These are phyloP conservation scores for Drosophila atroscutellata DNA, from an alignment of 2,888 invertebrate species.

Conservation along the genomic window DNA sequence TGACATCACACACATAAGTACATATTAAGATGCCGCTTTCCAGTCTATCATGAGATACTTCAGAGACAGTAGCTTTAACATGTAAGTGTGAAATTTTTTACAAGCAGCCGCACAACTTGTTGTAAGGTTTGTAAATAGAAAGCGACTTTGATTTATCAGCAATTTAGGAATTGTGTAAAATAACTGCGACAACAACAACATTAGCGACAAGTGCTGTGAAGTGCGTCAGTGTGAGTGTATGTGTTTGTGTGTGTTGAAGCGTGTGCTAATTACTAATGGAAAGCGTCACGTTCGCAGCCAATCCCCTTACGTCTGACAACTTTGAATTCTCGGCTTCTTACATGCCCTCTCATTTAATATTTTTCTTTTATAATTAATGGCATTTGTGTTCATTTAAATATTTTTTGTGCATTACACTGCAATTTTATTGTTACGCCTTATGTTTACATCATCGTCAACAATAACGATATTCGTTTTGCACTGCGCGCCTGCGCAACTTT, in stretches of 20 bases:
- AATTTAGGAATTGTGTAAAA: slow-evolving; percentile 68
- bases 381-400: slow-evolving; percentile 12
- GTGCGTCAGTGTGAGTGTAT: slow-evolving; percentile 7
- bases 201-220: slow-evolving; percentile 27
- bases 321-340: slow-evolving; percentile 28
- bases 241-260: slow-evolving; percentile 27
- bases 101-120: slow-evolving; percentile 26
- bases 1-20: slow-evolving; percentile 41
- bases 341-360: slow-evolving; percentile 26
- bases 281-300: slow-evolving; percentile 56
- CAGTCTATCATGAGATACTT: slow-evolving; percentile 3
- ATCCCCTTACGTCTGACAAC: slow-evolving; percentile 32
- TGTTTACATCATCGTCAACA: slow-evolving; percentile 64
- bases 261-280: slow-evolving; percentile 64
- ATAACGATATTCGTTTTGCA: slow-evolving; percentile 12
- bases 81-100: slow-evolving; percentile 25
- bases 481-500: slow-evolving; percentile 64
- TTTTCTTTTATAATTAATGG: slow-evolving; percentile 16
- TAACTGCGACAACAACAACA: slow-evolving; percentile 31
- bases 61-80: slow-evolving; percentile 5
- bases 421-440: slow-evolving; percentile 51
- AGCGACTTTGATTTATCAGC: slow-evolving; percentile 69
- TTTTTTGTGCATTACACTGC: slow-evolving; percentile 35
- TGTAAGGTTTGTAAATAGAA: slow-evolving; percentile 62
- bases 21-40: not conserved